Evolutionary conservation across 2,113 vertebrate species (phyloP), one percentile per base, ranked within the genome.

Genomic region (Euleptes europaea): DNA sequence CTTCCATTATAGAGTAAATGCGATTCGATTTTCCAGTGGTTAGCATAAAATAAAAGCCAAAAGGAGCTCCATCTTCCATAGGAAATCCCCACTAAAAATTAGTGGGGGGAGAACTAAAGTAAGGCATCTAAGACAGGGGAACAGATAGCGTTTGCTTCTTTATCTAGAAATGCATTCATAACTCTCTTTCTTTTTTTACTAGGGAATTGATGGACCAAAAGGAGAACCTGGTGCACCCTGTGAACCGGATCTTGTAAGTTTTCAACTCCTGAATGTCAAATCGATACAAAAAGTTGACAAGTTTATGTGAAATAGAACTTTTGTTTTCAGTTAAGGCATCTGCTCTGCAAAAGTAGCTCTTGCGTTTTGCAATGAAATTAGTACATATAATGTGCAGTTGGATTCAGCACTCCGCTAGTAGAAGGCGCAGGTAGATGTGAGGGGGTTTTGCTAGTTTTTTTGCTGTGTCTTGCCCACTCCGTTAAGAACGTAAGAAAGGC

Each of bases 121-220:
- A 63, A 74, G 67, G 33, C 33, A 72, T 75, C 40, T 0, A 10
- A 23, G 33, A 9, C 19, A 21, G 57, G 15, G 42, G 1, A 72
- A 60, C 21, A 19, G 17, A 2, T 21, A 0, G 49, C 83, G 78
- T 60, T 78, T 66, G 71, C 6, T 84, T 23, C 78, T 31, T 23
- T 4, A 84, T 91, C 40, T 66, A 12, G 28, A 1, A 65, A n/a
- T 35, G 66, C 10, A 40, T 92, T 74, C 75, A 70, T 65, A 81
- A 69, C 4, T 40, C 1, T 19, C 2, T 84, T 38, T 65, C 1
- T 0, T 0, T 42, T 33, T 21, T 0, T 0, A 0, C 83, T 76
- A 99, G 98, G 98, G 98, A 21, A 72, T 96, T 86, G 97, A 97
- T 3, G 98, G 97, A 76, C 96, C 95, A 42, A 98, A 97, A 92